Evolutionary conservation across 2,888 invertebrate species (phyloP), one percentile per base, ranked within the genome.

Genomic region (Cheilosia scutellata): DNA sequence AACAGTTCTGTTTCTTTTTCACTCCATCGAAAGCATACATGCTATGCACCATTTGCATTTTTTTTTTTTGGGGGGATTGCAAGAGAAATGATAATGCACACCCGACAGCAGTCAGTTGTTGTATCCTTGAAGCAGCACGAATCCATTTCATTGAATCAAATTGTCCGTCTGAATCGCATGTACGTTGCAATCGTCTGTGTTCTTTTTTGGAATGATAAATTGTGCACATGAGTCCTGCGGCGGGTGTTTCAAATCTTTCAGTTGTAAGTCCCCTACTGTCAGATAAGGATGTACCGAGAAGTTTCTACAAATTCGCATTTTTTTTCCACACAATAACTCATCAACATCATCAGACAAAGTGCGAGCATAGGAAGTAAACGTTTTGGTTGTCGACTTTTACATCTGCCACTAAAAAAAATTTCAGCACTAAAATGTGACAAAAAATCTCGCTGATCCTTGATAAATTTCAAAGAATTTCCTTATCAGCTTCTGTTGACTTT

Each of bases 61-160:
- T 65, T 65, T 77, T 53, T 65, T 25, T 7, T 0, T 0, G 11
- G 4, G 11, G 4, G 37, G 11, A 1, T 1, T 0, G 2, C 4
- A 11, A 51, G 4, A 60, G 11, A 53, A 74, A 74, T 16, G 27
- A 44, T 71, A 25, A 40, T 65, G 42, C 25, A 60, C 53, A 20
- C 16, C 20, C 53, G 16, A 76, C 20, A 42, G 42, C 33, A 25
- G 40, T 11, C 33, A 25, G 29, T 11, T 11, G 37, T 31, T 13
- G 27, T 37, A 72, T 79, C 53, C 62, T 68, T 68, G 42, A 62
- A 71, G 66, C 16, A 42, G 44, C 44, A 55, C 66, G 58, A 71
- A 77, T 82, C 58, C 40, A 53, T 68, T 77, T 68, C 71, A 72
- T 82, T 65, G 71, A 82, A 77, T 82, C 65, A 77, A 72, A 66